Evolutionary conservation across 2,113 vertebrate genomes (phyloP), one percentile per base, ranked within the genome.

Genomic region (Menura novaehollandiae): DNA sequence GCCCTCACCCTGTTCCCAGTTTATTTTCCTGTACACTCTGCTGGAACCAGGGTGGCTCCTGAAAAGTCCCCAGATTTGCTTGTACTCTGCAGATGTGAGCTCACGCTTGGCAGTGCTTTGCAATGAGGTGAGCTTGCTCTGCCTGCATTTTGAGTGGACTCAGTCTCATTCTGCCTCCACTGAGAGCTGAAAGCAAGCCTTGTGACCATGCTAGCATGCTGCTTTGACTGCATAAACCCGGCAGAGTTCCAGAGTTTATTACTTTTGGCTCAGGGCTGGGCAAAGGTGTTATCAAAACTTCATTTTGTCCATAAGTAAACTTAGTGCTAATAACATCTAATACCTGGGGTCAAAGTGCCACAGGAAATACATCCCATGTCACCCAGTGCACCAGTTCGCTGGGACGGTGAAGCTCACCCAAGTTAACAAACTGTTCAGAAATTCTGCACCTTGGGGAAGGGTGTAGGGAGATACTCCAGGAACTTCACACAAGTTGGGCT

Each of bases 141-240:
- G 47, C 52, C 35, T 75, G 78, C 37, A 15, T 88, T 78, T 94
- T 72, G 43, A 46, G 39, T 8, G 43, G 72, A 39, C 43, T 24
- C 0, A 0, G 51, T 74, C 13, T 84, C 55, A 41, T 67, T 80
- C 76, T 91, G 53, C 72, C 60, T 88, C 39, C 0, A 0, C 51
- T 55, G 85, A 33, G 59, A 85, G 64, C 26, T 78, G 69, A 94
- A 94, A 89, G 89, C 64, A 51, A 91, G 18, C 68, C 39, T 86
- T 85, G 72, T 83, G 83, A 71, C 23, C 28, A 13, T 9, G 41
- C 73, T 69, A 92, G 63, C 4, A 4, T 18, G 23, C 15, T 49
- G 32, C 67, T 80, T 84, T 74, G 69, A 55, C 52, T 89, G 63
- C 46, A 77, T 51, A 80, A 83, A 74, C 30, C 58, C 77, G 60